Evolutionary conservation across 2,888 invertebrate species (phyloP).

Genomic region (Mylabris sibirica): DNA sequence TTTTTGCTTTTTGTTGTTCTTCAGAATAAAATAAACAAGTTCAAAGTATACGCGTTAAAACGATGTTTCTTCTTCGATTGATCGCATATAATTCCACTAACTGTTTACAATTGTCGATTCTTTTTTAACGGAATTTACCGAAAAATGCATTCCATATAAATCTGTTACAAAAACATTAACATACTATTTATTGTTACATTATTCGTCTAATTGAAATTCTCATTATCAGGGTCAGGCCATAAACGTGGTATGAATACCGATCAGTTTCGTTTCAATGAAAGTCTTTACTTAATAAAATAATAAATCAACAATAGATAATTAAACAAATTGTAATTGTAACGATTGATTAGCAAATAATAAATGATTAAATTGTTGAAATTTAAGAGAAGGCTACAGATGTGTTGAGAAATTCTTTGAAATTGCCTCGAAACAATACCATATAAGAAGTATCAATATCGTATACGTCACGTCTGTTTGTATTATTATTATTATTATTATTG

Average conservation of each 20-base stretch:
- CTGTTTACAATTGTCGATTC: not conserved
- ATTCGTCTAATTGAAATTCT: slow-evolving; percentile 9
- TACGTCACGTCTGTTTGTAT: not conserved
- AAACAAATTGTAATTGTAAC: not conserved
- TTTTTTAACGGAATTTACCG: slow-evolving; percentile 8
- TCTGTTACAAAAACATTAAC: slow-evolving; percentile 7
- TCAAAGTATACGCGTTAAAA: not conserved
- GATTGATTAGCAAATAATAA: not conserved
- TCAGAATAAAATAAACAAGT: not conserved
- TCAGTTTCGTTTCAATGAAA: not conserved
- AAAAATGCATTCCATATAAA: not conserved
- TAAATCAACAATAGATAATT: not conserved
- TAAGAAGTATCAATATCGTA: not conserved
- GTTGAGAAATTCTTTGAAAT: not conserved
- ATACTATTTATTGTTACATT: slow-evolving; percentile 1
- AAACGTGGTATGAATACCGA: not conserved
- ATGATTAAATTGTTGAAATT: not conserved
- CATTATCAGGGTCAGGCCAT: slow-evolving; percentile 9
- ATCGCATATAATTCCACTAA: no score
- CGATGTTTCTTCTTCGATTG: not conserved
- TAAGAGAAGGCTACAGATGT: not conserved
- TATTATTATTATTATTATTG: not conserved
- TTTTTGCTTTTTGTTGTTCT: not conserved
- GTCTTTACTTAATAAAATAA: not conserved
- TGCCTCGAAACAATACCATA: slow-evolving; percentile 1